A percentile compares a stretch with the other conserved stretches of the same genome.
These are phyloP conservation scores for Hydractinia echinata DNA, from an alignment of 30 jellyfish, hydroid and myxozoan genomes.

Conservation along the genomic window DNA sequence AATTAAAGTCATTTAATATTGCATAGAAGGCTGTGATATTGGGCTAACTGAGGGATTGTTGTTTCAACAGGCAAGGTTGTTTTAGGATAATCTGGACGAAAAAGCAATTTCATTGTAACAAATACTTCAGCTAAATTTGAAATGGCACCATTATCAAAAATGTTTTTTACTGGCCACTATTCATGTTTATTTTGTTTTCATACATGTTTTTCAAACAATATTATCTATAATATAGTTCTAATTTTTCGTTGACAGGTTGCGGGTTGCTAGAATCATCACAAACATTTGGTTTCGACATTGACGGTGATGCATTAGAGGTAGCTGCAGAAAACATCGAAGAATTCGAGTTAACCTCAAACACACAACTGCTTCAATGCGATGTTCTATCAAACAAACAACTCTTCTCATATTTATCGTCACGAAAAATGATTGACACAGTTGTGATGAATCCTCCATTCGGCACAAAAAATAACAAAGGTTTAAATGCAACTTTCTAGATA, in stretches of 20 bases:
- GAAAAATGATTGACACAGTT: conserved; percentile 57
- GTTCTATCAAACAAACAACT: conserved; percentile 20
- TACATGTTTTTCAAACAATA: too few species aligned
- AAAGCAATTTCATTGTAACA: too few species aligned
- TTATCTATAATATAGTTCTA: too few species aligned
- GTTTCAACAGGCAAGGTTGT: too few species aligned
- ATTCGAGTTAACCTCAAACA: conserved; percentile 35
- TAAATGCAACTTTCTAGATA: neutral
- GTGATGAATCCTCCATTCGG: conserved; percentile 99
- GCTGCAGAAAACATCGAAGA: conserved; percentile 56
- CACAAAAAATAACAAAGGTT: conserved; percentile 87
- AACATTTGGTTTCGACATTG: conserved; percentile 68
- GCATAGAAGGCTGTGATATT: too few species aligned
- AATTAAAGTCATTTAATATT: too few species aligned
- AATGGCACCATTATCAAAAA: too few species aligned
- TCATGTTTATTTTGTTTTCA: too few species aligned
- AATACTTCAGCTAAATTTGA: too few species aligned
- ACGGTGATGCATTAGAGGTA: conserved; percentile 65
- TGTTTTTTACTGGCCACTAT: too few species aligned
- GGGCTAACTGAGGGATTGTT: too few species aligned
- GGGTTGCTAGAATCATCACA: conserved; percentile 35
- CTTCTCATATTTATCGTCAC: neutral
- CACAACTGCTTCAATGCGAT: conserved; percentile 56
- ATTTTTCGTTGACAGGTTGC: conserved; percentile 5
- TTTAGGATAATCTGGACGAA: too few species aligned